These are phyloP conservation scores for Gephyroberyx darwinii DNA, from an alignment of 2,797 vertebrate species.

Conservation along the genomic window DNA sequence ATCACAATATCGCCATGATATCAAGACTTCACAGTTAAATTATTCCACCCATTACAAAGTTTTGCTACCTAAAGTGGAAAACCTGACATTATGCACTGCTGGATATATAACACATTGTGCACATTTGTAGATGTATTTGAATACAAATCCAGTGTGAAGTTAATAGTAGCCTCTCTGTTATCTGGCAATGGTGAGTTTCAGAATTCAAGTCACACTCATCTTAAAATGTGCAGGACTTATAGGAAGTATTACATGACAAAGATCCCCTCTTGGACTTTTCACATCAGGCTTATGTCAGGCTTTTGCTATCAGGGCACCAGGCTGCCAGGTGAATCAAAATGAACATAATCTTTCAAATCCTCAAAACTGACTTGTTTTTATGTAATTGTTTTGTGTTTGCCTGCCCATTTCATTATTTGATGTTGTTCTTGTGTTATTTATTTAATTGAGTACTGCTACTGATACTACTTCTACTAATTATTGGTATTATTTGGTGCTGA, in stretches of 20 bases:
- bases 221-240: constrained; percentile 39
- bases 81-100: constrained; percentile 29
- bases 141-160: constrained; percentile 11
- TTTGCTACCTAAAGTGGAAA: constrained; percentile 28
- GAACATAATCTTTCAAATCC: no score
- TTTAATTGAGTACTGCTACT: background rate
- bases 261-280: no score
- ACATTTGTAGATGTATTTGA: constrained; percentile 32
- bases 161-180: constrained; percentile 15
- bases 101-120: constrained; percentile 33
- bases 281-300: no score
- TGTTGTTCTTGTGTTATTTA: background rate
- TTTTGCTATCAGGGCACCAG: no score
- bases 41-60: constrained; percentile 53
- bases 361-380: no score
- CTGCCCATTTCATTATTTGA: no score
- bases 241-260: constrained; percentile 39
- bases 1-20: constrained; percentile 46
- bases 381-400: no score
- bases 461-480: background rate
- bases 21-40: constrained; percentile 52
- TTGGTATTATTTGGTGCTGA: constrained; percentile 25
- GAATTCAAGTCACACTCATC: constrained; percentile 2
- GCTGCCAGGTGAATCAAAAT: no score
- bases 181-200: constrained; percentile 45